Base-by-base conservation (phyloP, 2,113 vertebrate species). In the Otus sunia region DNA sequence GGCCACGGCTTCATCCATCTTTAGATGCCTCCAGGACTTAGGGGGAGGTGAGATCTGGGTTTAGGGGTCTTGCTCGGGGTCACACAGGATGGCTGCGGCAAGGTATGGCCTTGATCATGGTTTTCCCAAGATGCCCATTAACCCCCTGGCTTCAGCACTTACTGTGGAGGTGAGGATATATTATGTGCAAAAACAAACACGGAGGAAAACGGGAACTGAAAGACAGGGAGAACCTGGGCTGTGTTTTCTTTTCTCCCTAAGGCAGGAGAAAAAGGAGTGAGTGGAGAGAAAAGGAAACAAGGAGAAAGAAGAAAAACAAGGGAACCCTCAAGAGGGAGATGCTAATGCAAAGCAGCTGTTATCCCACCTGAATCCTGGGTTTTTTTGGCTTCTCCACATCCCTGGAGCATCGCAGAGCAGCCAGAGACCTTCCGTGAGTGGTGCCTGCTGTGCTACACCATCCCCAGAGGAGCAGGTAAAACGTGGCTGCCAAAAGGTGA, bases 321-420 rank as follows among this genome's bases (percentile, higher is more conserved):
- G 66, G 74, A 52, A 94, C 55, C 5, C 62, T 86, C 90, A 5
- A 39, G 88, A 86, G 90, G 74, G 60, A 60, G 69, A 43, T 50
- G 74, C 16, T 88, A 82, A 97, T 47, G 71, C 14, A 15, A 37
- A 94, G 85, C 95, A 97, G 95, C 80, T 93, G 94, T 75, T 72
- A 5, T 68, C 90, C 85, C 88, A 92, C 95, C 92, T 75, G 81
- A 82, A 76, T 73, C 69, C 69, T 0, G 2, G 3, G 15, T 1
- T 20, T n/a, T 84, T 79, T n/a, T 56, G 81, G 64, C 58, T 92
- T 79, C 36, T 39, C 53, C 12, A 2, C 30, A 7, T 72, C 52
- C 72, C 71, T 1, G 4, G 71, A 77, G 76, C 69, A 18, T 29
- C 4, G 2, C 34, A 18, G 69, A 68, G 81, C 17, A 52, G 55